These are phyloP conservation scores for Clarias magur DNA, from an alignment of 2,113 vertebrate species.

Conservation along the genomic window DNA sequence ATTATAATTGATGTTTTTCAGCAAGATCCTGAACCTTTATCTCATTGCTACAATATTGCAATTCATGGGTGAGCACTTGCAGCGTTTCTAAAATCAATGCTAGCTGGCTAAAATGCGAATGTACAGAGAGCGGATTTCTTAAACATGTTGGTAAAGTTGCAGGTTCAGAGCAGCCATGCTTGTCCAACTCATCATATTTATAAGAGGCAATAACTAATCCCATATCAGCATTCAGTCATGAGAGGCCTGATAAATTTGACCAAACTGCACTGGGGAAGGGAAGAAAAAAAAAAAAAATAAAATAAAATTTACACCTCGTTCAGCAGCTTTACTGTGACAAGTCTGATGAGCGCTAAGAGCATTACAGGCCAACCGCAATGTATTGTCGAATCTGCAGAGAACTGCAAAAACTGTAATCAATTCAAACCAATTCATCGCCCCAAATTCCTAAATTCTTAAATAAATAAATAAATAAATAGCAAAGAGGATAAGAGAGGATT, in stretches of 20 bases:
- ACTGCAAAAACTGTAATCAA: slow-evolving; percentile 21
- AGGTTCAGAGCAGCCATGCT: slow-evolving; percentile 20
- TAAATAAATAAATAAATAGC: slow-evolving; percentile 22
- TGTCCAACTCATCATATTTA: slow-evolving; percentile 26
- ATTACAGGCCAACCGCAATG: background rate
- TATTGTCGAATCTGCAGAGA: slow-evolving; percentile 14
- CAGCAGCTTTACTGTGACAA: slow-evolving; percentile 26
- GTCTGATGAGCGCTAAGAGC: background rate
- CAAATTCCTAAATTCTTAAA: background rate
- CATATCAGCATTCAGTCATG: slow-evolving; percentile 18
- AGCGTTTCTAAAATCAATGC: background rate
- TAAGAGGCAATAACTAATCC: slow-evolving; percentile 4
- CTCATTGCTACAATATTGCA: background rate
- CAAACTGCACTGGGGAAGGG: background rate
- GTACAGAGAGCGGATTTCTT: background rate
- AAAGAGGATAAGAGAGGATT: slow-evolving; percentile 28
- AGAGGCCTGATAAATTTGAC: slow-evolving; percentile 4
- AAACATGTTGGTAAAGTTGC: background rate
- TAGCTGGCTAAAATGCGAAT: background rate
- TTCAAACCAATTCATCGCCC: slow-evolving; percentile 21
- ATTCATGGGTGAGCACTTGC: background rate
- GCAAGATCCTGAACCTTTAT: background rate
- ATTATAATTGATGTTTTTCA: background rate
- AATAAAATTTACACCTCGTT: slow-evolving; percentile 3
- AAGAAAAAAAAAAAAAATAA: background rate